Percentiles rank a stretch among this genome's conserved stretches.
Conservation (phyloP, 2,113 vertebrate genomes). For the Centrocercus urophasianus region DNA sequence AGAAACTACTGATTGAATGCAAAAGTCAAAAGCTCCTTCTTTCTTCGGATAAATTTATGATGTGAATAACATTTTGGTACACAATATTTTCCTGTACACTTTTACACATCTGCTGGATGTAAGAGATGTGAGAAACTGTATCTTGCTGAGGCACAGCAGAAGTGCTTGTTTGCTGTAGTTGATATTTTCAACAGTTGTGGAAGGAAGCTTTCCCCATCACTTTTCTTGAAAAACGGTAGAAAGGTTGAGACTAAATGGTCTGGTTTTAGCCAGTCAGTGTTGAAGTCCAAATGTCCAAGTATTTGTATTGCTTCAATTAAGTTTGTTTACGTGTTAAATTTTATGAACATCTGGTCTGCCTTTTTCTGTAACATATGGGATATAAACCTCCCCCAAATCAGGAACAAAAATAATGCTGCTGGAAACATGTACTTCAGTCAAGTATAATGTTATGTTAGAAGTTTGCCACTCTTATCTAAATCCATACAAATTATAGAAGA, state of each 20-base stretch:
- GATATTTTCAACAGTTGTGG: neutral
- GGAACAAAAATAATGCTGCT: neutral
- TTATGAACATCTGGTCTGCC: neutral
- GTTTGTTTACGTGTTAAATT: conserved; percentile 3
- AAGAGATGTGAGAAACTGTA: neutral
- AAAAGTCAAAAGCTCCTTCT: neutral
- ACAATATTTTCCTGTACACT: neutral
- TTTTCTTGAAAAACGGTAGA: neutral
- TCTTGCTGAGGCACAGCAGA: neutral
- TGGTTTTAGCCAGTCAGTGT: neutral
- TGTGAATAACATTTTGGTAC: neutral
- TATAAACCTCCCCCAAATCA: neutral
- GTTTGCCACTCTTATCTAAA: neutral
- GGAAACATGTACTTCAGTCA: neutral
- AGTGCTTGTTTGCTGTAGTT: neutral
- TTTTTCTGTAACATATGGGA: neutral
- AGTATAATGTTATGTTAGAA: neutral
- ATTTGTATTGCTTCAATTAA: neutral
- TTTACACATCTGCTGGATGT: neutral
- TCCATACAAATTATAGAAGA: neutral
- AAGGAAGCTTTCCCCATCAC: neutral
- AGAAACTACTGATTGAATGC: neutral
- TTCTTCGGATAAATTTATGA: neutral
- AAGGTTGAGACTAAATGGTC: neutral
- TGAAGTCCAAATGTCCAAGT: neutral